Evolutionary conservation across 2,888 invertebrate genomes (phyloP), one percentile per base, ranked within the genome.

Genomic region (Parnassius smintheus): DNA sequence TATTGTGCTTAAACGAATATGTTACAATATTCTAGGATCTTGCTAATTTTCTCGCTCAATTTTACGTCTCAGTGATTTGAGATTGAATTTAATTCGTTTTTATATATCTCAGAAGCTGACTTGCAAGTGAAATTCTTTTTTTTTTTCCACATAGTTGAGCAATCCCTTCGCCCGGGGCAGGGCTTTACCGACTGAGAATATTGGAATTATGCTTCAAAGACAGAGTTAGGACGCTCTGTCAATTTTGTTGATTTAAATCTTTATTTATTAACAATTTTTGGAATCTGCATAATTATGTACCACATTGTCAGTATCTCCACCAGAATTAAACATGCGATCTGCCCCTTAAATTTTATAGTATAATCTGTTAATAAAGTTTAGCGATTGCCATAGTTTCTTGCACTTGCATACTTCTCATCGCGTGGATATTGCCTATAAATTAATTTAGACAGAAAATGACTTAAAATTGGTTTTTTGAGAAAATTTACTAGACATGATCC

Each of bases 11-110:
- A 35, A 1, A 18, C 18, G 18, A 18, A 18, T 35, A 35, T 35
- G 35, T 0, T 11, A 49, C n/a, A 49, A 35, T 25, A 62, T 57
- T n/a, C 54, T 18, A 49, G 9, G 18, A 13, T 18, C 50, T 53
- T 11, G 56, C 65, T 76, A 77, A 81, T 79, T 77, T 75, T 70
- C 74, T 75, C 73, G 74, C 80, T 70, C 74, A 79, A 81, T 83
- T 82, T 76, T 72, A 51, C 45, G 55, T 55, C 46, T 51, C 35
- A 72, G 68, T 72, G 74, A 75, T 80, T 78, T 76, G 73, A 70
- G 72, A 75, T 78, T 83, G 86, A 87, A 87, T 87, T 86, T 85
- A 87, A 86, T 85, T 77, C 80, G 76, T 82, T 82, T 87, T 79
- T 85, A 81, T 18, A 84, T 85, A 85, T 83, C 76, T 73, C 64